Evolutionary conservation across 2,797 vertebrate species (phyloP), one percentile per base, ranked within the genome.

Genomic region (Sandelia bainsii): DNA sequence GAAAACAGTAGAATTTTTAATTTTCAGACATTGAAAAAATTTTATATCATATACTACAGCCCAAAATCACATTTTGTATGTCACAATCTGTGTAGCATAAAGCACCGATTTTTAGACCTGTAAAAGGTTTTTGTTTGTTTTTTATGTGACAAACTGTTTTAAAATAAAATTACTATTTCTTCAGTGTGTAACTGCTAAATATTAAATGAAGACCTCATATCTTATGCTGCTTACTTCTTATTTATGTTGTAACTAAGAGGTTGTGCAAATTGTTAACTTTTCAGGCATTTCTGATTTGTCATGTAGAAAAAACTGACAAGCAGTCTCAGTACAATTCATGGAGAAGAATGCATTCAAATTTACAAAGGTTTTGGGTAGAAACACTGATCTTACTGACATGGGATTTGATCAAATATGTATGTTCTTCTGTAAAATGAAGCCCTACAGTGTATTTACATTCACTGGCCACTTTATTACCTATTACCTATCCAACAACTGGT

Each of bases 251-350:
- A 46, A n/a, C 32, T 13, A 10, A n/a, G 3, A 37, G 10, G 4
- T 34, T 34, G 8, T 37, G 8, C 34, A 49, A n/a, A 48, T 34
- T 49, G n/a, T 50, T 63, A 25, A 25, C 16, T 16, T 8, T 40
- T 51, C 6, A 23, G 8, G 9, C 22, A 50, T 50, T 23, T 37
- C 10, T 50, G 46, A 8, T 63, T 39, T 17, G 16, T 40, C 4
- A 4, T 32, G 14, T 34, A 45, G 14, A 7, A 65, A 32, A 65
- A 45, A 32, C 25, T 53, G 62, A 17, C 63, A 66, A 23, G 37
- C 37, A 2, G 48, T 62, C 61, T 19, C 46, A 39, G 20, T 23
- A n/a, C 13, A 34, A 17, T 42, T 42, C 4, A 16, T 5, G 13
- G 4, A 42, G 14, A 42, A 42, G 40, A 16, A 10, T 12, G 37